These are phyloP conservation scores for Ennomos erosarius DNA, from an alignment of 2,888 invertebrate genomes.

Conservation along the genomic window DNA sequence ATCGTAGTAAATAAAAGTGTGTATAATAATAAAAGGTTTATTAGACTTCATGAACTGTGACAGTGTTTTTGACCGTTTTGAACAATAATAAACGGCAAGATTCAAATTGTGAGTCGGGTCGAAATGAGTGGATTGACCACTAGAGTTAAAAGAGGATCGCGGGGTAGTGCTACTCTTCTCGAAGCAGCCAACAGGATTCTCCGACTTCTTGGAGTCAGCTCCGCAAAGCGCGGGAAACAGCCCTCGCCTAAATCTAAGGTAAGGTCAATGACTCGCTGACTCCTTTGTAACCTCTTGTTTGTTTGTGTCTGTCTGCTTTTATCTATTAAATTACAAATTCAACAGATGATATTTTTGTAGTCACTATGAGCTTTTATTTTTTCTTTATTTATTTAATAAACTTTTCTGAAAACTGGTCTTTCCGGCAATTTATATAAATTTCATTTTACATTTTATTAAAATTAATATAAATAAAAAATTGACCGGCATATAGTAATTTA, in stretches of 20 bases:
- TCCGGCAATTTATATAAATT: too few species aligned
- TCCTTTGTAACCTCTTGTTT: constrained; percentile 55
- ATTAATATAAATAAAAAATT: too few species aligned
- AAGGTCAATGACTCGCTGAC: constrained; percentile 75
- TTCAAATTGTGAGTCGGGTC: constrained; percentile 72
- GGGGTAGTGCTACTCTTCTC: constrained; percentile 83
- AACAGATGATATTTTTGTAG: constrained; percentile 3
- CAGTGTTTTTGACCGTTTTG: constrained; percentile 70
- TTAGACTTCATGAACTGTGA: constrained; percentile 73
- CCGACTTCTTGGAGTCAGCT: constrained; percentile 81
- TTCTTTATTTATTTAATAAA: too few species aligned
- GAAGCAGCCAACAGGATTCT: constrained; percentile 85
- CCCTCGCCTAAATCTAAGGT: constrained; percentile 83
- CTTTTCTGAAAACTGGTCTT: too few species aligned
- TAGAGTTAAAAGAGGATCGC: constrained; percentile 84
- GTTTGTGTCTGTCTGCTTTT: constrained; percentile 40
- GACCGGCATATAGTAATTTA: too few species aligned
- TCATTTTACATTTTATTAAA: too few species aligned
- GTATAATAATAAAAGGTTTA: constrained; percentile 35
- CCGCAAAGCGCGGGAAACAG: constrained; percentile 84
- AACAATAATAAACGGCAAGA: constrained; percentile 62
- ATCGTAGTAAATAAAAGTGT: constrained; percentile 42
- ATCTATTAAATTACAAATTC: constrained; percentile 13
- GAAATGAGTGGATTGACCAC: constrained; percentile 85
- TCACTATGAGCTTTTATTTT: too few species aligned